A percentile compares a stretch with the other conserved stretches of the same genome.
Evolutionary conservation across 2,797 vertebrate species (phyloP).

Genomic region (Dendrocincla tyrannina): DNA sequence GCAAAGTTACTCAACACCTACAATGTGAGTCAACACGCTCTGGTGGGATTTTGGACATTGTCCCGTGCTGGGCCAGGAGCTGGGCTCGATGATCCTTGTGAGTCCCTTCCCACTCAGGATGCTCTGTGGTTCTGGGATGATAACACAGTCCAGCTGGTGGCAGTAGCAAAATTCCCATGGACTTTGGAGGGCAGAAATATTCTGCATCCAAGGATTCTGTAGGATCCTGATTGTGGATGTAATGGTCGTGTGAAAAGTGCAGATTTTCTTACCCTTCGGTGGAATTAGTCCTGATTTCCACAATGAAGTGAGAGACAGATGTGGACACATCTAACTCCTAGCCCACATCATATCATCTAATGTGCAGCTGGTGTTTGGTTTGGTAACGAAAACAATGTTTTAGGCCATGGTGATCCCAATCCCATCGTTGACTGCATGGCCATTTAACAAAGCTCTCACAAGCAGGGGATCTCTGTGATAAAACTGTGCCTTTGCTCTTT

Average conservation of each 20-base stretch:
- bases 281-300: neutral
- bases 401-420: neutral
- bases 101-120: neutral
- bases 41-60: neutral
- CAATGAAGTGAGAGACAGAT: neutral
- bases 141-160: neutral
- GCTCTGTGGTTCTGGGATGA: neutral
- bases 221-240: neutral
- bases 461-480: neutral
- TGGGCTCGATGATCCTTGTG: neutral
- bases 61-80: neutral
- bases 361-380: neutral
- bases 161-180: neutral
- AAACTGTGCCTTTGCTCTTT: neutral
- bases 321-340: neutral
- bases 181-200: neutral
- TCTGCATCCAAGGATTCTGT: neutral
- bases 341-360: too few relatives aligned
- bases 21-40: neutral
- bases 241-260: neutral
- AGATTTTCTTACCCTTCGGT: neutral
- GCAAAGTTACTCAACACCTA: neutral
- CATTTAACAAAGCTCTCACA: neutral
- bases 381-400: neutral
- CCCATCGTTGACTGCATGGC: rapidly evolving